Conservation (phyloP, 2,888 invertebrate species). For the Mythimna vitellina region DNA sequence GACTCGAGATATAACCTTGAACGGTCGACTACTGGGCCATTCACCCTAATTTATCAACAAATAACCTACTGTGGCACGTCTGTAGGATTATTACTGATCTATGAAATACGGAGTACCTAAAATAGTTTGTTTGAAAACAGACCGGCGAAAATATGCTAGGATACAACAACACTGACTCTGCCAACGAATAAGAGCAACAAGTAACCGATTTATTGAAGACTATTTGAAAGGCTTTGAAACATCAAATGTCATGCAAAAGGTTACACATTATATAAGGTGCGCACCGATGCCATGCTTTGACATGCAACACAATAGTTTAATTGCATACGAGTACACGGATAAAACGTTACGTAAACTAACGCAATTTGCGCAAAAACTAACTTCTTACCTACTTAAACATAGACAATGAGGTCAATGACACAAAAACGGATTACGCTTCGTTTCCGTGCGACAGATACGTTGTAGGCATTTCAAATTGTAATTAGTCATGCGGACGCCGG, state of each 20-base stretch:
- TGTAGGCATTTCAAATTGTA: constrained; percentile 80
- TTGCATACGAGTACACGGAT: constrained; percentile 78
- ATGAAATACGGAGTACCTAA: constrained; percentile 61
- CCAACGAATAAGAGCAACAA: constrained; percentile 75
- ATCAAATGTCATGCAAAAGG: constrained; percentile 86
- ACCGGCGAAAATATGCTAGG: constrained; percentile 71
- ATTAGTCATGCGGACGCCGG: constrained; percentile 78
- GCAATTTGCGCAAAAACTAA: constrained; percentile 80
- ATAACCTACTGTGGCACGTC: constrained; percentile 55
- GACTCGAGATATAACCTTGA: constrained; percentile 62
- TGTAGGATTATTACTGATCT: constrained; percentile 68
- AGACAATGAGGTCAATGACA: constrained; percentile 85
- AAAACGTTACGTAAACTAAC: constrained; percentile 79
- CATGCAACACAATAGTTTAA: constrained; percentile 83
- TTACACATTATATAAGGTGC: constrained; percentile 83
- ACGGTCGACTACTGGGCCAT: constrained; percentile 59
- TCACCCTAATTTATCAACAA: constrained; percentile 66
- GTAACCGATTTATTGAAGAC: constrained; percentile 71
- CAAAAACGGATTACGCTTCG: constrained; percentile 82
- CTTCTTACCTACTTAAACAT: constrained; percentile 77
- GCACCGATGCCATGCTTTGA: constrained; percentile 71
- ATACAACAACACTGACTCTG: constrained; percentile 58
- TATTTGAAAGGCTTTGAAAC: constrained; percentile 77
- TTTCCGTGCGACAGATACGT: constrained; percentile 78
- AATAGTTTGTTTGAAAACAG: constrained; percentile 75